Evolutionary conservation across 2,113 vertebrate species (phyloP).

Genomic region (Campylomormyrus numenius): DNA sequence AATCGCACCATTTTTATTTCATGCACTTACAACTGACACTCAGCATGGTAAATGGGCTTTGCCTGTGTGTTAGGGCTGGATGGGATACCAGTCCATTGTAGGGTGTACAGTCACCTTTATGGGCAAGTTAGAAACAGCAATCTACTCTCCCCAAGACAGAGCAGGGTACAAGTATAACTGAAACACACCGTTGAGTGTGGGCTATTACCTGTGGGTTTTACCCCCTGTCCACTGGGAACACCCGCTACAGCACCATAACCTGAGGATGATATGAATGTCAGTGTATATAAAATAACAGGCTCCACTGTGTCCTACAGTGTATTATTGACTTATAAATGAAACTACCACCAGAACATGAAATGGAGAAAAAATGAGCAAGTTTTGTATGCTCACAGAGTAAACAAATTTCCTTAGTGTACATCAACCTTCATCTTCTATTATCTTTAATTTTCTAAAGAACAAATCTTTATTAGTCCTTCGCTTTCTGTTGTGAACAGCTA

Average conservation of each 20-base stretch:
- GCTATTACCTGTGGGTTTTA: slow-evolving; percentile 27
- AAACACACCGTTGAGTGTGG: neutral
- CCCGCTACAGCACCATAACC: slow-evolving; percentile 20
- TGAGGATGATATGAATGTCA: slow-evolving; percentile 6
- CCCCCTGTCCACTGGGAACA: slow-evolving; percentile 16
- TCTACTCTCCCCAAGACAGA: neutral
- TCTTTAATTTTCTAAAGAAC: neutral
- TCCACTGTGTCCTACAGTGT: neutral
- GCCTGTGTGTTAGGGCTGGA: neutral
- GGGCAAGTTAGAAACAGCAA: neutral
- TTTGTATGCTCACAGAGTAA: neutral
- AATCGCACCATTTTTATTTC: neutral
- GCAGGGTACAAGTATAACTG: neutral
- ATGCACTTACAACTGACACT: neutral
- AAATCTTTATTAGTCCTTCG: neutral
- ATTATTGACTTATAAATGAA: neutral
- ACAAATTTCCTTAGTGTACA: neutral
- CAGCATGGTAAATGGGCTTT: neutral
- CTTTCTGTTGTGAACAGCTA: neutral
- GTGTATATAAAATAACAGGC: neutral
- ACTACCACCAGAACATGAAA: neutral
- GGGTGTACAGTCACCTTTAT: neutral
- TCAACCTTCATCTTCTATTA: neutral
- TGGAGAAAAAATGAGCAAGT: neutral
- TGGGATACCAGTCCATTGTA: neutral